Evolutionary conservation across 2,113 vertebrate genomes (phyloP).

Genomic region (Myxocyprinus asiaticus): DNA sequence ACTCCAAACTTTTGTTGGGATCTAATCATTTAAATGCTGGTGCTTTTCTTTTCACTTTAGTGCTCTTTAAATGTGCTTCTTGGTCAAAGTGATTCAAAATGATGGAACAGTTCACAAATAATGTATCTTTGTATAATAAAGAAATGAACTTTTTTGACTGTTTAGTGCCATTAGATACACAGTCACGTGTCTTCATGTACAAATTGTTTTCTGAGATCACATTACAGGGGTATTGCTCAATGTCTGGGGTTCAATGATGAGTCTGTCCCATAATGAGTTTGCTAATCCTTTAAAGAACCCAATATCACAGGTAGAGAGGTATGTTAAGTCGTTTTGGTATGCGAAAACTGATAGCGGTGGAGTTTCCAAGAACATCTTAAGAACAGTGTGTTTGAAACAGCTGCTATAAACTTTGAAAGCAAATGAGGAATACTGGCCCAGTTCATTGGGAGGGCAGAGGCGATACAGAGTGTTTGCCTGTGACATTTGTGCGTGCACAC

Average conservation of each 20-base stretch:
- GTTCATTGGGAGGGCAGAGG: conserved; percentile 85
- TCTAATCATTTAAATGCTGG: too few species aligned
- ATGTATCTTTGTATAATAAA: not conserved
- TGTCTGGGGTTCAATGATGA: not conserved
- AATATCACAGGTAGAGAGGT: too few species aligned
- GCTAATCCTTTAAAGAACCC: too few species aligned
- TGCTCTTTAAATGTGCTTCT: too few species aligned
- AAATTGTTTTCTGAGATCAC: too few species aligned
- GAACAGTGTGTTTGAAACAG: conserved; percentile 62
- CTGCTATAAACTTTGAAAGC: conserved; percentile 79
- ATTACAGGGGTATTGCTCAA: too few species aligned
- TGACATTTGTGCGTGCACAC: conserved; percentile 61
- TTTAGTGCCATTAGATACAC: not conserved
- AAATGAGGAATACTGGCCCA: conserved; percentile 82
- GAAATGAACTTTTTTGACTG: not conserved
- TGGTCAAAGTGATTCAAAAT: too few species aligned
- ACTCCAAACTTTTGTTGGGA: too few species aligned
- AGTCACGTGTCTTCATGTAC: too few species aligned
- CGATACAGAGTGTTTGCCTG: conserved; percentile 68
- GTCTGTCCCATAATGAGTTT: not conserved
- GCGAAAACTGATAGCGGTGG: not conserved
- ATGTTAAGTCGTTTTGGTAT: too few species aligned
- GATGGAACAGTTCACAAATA: too few species aligned
- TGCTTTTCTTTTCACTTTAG: too few species aligned
- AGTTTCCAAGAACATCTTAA: conserved; percentile 9